These are phyloP conservation scores for Balearica regulorum DNA, from an alignment of 2,797 vertebrate genomes.

Conservation along the genomic window DNA sequence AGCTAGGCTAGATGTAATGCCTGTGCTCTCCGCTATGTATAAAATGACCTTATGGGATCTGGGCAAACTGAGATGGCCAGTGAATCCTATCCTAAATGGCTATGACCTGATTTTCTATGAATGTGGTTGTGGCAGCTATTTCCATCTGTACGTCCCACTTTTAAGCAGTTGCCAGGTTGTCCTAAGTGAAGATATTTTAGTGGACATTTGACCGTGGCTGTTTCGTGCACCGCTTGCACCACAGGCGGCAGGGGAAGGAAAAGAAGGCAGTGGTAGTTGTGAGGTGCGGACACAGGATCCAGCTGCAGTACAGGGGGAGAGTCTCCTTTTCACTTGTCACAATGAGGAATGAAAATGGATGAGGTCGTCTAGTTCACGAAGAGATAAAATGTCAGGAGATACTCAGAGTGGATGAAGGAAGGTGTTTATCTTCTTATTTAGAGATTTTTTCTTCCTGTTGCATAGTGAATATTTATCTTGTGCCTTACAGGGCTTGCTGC, in stretches of 20 bases:
- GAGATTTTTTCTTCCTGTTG: background rate
- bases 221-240: background rate
- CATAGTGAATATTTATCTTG: background rate
- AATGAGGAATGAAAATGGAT: background rate
- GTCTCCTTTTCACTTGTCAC: background rate
- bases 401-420: background rate
- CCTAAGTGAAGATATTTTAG: background rate
- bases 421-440: background rate
- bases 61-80: background rate
- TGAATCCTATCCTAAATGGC: background rate
- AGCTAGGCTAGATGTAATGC: background rate
- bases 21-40: background rate
- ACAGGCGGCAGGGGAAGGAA: background rate
- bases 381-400: background rate
- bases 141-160: background rate
- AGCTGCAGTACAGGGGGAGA: background rate
- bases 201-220: background rate
- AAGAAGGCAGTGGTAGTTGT: background rate
- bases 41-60: background rate
- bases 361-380: background rate
- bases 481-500: background rate
- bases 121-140: background rate
- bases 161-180: background rate
- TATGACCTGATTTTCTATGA: background rate
- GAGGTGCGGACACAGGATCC: background rate